Conservation (phyloP, 2,113 vertebrate genomes). For the Haliaeetus leucogaster region DNA sequence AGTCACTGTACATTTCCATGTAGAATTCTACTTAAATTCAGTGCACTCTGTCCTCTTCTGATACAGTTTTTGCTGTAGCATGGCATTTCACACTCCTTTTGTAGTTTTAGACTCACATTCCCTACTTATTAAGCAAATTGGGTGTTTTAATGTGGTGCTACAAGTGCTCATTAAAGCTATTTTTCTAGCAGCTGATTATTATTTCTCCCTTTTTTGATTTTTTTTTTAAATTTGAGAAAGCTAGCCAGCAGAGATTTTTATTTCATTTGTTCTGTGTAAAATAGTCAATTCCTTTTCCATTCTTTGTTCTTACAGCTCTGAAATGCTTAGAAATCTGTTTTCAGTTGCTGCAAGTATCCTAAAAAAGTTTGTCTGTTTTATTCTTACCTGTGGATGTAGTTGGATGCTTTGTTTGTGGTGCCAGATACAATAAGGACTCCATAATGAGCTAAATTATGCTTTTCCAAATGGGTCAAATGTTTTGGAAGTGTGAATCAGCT, state of each 20-base stretch:
- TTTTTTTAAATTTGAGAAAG: neutral
- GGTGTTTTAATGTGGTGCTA: slow-evolving; percentile 44
- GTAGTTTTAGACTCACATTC: slow-evolving; percentile 36
- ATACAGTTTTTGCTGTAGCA: neutral
- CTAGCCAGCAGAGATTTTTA: slow-evolving; percentile 40
- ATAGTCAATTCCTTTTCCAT: slow-evolving; percentile 5
- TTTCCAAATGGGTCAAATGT: slow-evolving; percentile 2
- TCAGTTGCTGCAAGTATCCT: neutral
- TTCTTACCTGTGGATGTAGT: slow-evolving; percentile 7
- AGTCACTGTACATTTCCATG: neutral
- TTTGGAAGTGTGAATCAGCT: neutral
- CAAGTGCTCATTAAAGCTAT: slow-evolving; percentile 63
- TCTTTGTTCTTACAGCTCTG: slow-evolving; percentile 13
- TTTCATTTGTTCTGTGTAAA: slow-evolving; percentile 40
- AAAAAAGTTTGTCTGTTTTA: neutral
- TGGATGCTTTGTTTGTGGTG: neutral
- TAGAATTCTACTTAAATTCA: slow-evolving; percentile 1
- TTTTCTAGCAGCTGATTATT: slow-evolving; percentile 63
- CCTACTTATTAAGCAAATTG: slow-evolving; percentile 62
- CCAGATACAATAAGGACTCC: neutral
- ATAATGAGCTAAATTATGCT: neutral
- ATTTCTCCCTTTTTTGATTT: slow-evolving; percentile 24
- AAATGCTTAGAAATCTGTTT: neutral
- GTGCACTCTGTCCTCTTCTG: neutral
- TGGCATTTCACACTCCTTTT: slow-evolving; percentile 30